phyloP scores from a whole-genome alignment of 2,797 vertebrate genomes.

The Mus spretus region DNA sequence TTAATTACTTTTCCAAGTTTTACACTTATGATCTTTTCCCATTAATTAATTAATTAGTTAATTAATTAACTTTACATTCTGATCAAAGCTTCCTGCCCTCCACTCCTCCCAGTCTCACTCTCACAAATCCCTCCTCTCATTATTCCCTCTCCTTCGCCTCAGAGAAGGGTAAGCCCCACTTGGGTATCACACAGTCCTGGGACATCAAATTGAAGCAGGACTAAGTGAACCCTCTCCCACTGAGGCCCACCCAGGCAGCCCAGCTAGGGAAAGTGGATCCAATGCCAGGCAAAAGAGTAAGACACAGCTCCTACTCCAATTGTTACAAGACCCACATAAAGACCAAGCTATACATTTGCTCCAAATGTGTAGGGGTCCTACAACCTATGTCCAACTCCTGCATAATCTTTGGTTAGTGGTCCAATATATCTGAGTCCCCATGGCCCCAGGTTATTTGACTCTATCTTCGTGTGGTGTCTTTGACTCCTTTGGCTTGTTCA shows the following conservation, averaged over 20 bases:
- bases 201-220: not conserved
- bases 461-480: not conserved
- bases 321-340: not conserved
- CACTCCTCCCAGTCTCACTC: not conserved
- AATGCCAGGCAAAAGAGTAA: not conserved
- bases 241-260: not conserved
- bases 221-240: not conserved
- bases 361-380: not conserved
- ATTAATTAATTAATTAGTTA: not conserved
- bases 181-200: no score
- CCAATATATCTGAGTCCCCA: not conserved
- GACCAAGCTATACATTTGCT: not conserved
- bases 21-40: not conserved
- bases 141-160: no score
- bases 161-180: not conserved
- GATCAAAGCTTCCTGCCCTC: not conserved
- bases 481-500: not conserved
- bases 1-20: constrained; percentile 31
- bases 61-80: not conserved
- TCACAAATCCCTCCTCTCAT: not conserved
- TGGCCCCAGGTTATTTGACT: not conserved
- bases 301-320: not conserved
- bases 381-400: not conserved
- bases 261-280: not conserved
- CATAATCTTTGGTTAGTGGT: not conserved